phyloP scores from a whole-genome alignment of 2,113 vertebrate genomes.

The Myotis lucifugus region DNA sequence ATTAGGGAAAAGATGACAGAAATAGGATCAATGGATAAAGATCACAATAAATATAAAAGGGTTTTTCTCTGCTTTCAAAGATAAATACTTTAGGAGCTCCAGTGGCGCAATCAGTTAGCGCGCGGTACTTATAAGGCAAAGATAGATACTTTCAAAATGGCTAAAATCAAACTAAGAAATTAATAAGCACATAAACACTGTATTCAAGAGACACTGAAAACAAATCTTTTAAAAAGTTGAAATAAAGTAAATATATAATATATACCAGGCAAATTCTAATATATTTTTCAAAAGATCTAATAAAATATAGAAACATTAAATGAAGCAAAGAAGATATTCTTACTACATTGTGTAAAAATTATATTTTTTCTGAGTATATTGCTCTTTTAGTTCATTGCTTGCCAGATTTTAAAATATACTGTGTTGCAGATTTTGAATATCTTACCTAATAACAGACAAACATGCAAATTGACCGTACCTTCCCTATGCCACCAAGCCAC shows the following conservation, averaged over 20 bases:
- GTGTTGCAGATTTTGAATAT: not conserved
- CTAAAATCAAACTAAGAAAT: not conserved
- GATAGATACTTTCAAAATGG: not conserved
- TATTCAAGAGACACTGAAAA: not conserved
- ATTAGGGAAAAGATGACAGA: not conserved
- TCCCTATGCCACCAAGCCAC: too few relatives aligned
- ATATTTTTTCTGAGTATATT: not conserved
- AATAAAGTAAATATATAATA: not conserved
- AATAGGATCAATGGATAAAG: not conserved
- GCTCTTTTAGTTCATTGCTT: not conserved
- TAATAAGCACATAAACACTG: not conserved
- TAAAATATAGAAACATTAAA: not conserved
- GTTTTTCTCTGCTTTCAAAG: not conserved
- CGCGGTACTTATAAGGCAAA: too few relatives aligned
- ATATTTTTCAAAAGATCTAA: not conserved
- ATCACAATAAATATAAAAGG: not conserved
- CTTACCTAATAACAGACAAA: too few relatives aligned
- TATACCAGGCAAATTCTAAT: not conserved
- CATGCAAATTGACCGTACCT: too few relatives aligned
- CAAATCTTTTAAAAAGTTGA: not conserved
- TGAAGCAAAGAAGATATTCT: not conserved
- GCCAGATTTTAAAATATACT: not conserved
- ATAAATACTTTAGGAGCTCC: not conserved
- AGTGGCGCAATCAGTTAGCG: too few relatives aligned
- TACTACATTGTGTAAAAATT: not conserved